A percentile compares a stretch with the other conserved stretches of the same genome.
phyloP scores from a whole-genome alignment of 2,113 vertebrate species.

The Saguinus imperator region DNA sequence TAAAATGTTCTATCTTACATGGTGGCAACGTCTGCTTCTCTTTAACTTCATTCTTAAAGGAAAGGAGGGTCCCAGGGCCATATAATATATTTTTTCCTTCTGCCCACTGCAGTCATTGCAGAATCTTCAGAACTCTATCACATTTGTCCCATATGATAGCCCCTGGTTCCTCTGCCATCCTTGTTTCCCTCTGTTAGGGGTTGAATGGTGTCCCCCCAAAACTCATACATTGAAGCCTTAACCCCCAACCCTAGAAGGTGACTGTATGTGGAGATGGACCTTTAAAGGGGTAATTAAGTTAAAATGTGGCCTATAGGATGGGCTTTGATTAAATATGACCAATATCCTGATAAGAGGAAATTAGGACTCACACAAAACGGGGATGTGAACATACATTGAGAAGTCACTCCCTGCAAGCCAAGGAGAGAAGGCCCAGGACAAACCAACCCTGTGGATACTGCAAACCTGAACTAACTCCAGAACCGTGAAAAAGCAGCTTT shows the following conservation, averaged over 20 bases:
- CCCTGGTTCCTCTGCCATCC: background rate
- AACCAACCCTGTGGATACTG: fast-evolving
- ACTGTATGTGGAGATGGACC: background rate
- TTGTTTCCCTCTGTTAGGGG: background rate
- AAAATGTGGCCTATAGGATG: background rate
- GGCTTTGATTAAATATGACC: too few relatives aligned
- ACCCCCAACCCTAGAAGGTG: background rate
- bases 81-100: fast-evolving
- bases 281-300: background rate
- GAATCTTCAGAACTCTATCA: too few relatives aligned
- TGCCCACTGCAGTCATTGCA: too few relatives aligned
- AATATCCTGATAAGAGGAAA: background rate
- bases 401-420: background rate
- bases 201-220: background rate
- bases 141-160: too few relatives aligned
- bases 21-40: background rate
- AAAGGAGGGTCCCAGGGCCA: background rate
- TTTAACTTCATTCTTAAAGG: background rate
- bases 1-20: fast-evolving
- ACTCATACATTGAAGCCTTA: background rate
- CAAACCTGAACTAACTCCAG: background rate
- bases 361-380: background rate
- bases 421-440: background rate
- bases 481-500: too few relatives aligned
- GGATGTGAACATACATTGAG: fast-evolving